These are phyloP conservation scores for Oscheius sp. DNA, from an alignment of 2,888 invertebrate species.

Conservation along the genomic window DNA sequence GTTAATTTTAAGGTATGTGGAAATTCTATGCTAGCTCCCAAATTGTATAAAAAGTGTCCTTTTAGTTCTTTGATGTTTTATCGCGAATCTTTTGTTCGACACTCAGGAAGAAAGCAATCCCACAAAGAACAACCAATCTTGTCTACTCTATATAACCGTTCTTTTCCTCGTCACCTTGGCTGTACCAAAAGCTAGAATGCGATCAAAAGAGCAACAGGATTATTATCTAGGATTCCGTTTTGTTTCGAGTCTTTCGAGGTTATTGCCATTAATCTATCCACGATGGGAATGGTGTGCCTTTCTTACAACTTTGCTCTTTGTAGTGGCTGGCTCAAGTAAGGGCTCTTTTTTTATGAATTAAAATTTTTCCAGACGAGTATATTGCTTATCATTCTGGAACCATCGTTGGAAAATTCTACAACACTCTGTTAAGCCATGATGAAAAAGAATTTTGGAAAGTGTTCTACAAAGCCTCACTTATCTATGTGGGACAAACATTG, in stretches of 20 bases:
- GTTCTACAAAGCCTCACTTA: constrained; percentile 67
- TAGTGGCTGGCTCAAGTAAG: constrained; percentile 12
- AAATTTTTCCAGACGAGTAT: constrained; percentile 72
- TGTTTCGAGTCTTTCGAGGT: neutral
- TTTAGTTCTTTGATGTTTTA: no score
- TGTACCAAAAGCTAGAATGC: neutral
- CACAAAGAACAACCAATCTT: constrained; percentile 5
- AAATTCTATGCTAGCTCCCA: no score
- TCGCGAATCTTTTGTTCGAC: no score
- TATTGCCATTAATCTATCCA: constrained; percentile 18
- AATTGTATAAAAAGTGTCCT: no score
- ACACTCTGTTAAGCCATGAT: constrained; percentile 73
- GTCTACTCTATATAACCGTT: neutral
- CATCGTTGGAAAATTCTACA: constrained; percentile 75
- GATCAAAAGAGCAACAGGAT: neutral
- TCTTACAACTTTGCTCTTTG: constrained; percentile 2
- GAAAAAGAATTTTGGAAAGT: constrained; percentile 72
- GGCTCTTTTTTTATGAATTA: neutral
- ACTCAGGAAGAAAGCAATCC: no score
- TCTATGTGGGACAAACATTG: constrained; percentile 65
- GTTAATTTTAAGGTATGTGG: no score
- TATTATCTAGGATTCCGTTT: constrained; percentile 18
- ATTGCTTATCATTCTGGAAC: constrained; percentile 74
- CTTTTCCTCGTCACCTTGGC: no score
- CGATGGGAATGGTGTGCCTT: neutral